Evolutionary conservation across 2,888 invertebrate species (phyloP).

Genomic region (Elegia similella): DNA sequence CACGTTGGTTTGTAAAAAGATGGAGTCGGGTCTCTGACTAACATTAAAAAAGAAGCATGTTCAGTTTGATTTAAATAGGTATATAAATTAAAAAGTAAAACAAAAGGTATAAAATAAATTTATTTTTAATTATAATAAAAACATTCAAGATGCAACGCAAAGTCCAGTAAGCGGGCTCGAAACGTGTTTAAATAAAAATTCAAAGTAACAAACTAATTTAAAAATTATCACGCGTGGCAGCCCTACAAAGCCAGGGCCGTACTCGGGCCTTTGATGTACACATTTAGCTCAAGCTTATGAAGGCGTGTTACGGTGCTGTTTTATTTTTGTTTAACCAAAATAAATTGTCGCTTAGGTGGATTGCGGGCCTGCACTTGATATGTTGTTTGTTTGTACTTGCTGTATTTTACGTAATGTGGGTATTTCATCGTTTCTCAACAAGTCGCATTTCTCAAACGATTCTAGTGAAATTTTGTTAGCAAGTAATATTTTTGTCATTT

Average conservation of each 20-base stretch:
- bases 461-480: too few relatives aligned
- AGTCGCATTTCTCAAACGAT: too few relatives aligned
- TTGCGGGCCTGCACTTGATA: constrained; percentile 2
- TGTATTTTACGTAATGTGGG: neutral
- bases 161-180: too few relatives aligned
- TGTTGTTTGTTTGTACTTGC: neutral
- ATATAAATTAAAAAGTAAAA: too few relatives aligned
- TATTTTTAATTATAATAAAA: too few relatives aligned
- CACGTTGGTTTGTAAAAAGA: too few relatives aligned
- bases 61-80: too few relatives aligned
- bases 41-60: too few relatives aligned
- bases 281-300: constrained; percentile 22
- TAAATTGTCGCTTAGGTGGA: constrained; percentile 17
- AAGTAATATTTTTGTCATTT: too few relatives aligned
- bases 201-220: constrained; percentile 13
- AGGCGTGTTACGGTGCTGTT: constrained; percentile 23
- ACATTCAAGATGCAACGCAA: neutral
- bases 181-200: neutral
- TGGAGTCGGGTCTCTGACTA: too few relatives aligned
- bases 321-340: constrained; percentile 23
- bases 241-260: constrained; percentile 14
- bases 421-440: too few relatives aligned
- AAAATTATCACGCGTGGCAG: constrained; percentile 3
- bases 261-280: constrained; percentile 25
- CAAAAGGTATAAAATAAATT: neutral